Conservation (phyloP, 1,140 invertebrate species). For the Nephotettix cincticeps region DNA sequence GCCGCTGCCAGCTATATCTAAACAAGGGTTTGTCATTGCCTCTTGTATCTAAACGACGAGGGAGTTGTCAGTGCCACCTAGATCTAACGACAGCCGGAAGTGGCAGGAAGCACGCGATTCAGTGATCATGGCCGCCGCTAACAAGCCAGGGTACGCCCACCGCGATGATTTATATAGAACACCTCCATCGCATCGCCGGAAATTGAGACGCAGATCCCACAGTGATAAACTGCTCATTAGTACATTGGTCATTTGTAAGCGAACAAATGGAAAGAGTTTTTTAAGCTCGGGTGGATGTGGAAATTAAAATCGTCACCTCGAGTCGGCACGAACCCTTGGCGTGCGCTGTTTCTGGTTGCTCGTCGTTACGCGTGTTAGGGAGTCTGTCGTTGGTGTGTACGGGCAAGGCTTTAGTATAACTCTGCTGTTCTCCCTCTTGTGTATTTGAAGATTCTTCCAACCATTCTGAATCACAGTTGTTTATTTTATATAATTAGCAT, state of each 20-base stretch:
- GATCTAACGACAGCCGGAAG: slow-evolving; percentile 15
- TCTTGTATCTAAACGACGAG: not conserved
- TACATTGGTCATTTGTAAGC: slow-evolving; percentile 18
- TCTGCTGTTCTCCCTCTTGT: too few species aligned
- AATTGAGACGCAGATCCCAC: slow-evolving; percentile 17
- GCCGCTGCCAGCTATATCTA: too few species aligned
- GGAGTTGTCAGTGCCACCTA: slow-evolving; percentile 19
- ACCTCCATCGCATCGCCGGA: slow-evolving; percentile 1
- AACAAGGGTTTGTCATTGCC: too few species aligned
- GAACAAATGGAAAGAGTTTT: not conserved
- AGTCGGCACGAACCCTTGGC: not conserved
- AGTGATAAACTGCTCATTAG: slow-evolving; percentile 16
- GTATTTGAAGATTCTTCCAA: too few species aligned
- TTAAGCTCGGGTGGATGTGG: not conserved
- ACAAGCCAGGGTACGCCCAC: slow-evolving; percentile 8
- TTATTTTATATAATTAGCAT: too few species aligned
- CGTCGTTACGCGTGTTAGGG: too few species aligned
- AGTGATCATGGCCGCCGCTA: slow-evolving; percentile 20
- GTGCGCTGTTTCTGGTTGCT: too few species aligned
- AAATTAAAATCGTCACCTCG: slow-evolving; percentile 7
- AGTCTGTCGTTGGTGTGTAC: too few species aligned
- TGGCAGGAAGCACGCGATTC: slow-evolving; percentile 8
- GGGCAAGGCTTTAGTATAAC: too few species aligned
- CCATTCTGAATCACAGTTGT: too few species aligned
- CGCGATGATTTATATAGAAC: slow-evolving; percentile 12